These are phyloP conservation scores for Paedocypris micromegethes DNA, from an alignment of 2,797 vertebrate genomes.

Conservation along the genomic window DNA sequence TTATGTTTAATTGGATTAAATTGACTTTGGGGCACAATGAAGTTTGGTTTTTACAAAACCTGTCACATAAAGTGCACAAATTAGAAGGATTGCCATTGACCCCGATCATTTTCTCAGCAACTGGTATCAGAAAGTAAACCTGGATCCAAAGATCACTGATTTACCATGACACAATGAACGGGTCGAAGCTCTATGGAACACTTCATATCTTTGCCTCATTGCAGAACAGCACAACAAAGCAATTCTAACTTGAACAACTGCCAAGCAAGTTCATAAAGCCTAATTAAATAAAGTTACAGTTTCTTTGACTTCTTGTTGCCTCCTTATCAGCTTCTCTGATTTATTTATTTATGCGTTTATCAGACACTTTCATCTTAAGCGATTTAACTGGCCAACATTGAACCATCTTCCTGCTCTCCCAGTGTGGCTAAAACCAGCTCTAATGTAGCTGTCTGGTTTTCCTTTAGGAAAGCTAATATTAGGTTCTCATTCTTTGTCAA, in stretches of 20 bases:
- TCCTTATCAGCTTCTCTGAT: background rate
- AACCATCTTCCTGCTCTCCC: too few species aligned
- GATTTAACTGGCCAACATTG: too few species aligned
- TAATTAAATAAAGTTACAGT: conserved; percentile 35
- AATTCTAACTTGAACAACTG: conserved; percentile 12
- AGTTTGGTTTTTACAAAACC: conserved; percentile 33
- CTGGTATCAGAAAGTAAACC: conserved; percentile 26
- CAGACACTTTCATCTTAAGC: too few species aligned
- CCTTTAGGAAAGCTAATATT: background rate
- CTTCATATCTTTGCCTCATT: conserved; percentile 13
- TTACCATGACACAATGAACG: conserved; percentile 29
- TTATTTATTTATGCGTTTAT: too few species aligned
- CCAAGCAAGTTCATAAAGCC: conserved; percentile 23
- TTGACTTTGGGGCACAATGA: conserved; percentile 3
- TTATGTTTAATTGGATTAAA: background rate
- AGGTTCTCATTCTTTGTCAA: conserved; percentile 15
- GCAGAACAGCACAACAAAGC: conserved; percentile 12
- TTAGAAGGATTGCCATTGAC: conserved; percentile 14
- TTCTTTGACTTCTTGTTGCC: conserved; percentile 2
- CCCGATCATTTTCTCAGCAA: conserved; percentile 42
- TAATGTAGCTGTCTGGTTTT: too few species aligned
- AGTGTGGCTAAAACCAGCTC: too few species aligned
- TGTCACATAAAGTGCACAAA: conserved; percentile 1
- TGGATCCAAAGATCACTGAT: conserved; percentile 23
- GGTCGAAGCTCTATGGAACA: conserved; percentile 7